Percentiles rank a stretch among this genome's conserved stretches.
Evolutionary conservation across 2,797 vertebrate genomes (phyloP).

Genomic region (Linurgus olivaceus): DNA sequence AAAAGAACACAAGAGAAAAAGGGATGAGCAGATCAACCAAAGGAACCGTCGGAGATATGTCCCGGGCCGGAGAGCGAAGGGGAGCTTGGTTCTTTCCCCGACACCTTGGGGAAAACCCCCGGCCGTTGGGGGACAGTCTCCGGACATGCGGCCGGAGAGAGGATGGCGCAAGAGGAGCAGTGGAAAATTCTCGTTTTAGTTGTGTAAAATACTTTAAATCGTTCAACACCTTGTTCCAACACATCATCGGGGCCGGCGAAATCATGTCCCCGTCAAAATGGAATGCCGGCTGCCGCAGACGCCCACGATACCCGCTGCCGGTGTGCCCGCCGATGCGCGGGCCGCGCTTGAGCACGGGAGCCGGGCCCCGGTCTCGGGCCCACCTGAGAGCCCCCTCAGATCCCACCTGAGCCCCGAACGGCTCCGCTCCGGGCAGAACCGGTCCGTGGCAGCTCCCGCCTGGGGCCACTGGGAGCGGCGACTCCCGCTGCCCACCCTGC

Average conservation of each 20-base stretch:
- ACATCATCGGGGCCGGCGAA: background rate
- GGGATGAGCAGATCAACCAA: background rate
- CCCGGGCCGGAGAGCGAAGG: background rate
- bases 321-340: background rate
- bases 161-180: background rate
- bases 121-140: too few relatives aligned
- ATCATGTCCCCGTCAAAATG: background rate
- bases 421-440: too few relatives aligned
- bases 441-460: background rate
- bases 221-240: background rate
- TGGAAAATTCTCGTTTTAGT: background rate
- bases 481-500: too few relatives aligned
- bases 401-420: background rate
- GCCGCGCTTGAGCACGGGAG: background rate
- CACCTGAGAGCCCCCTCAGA: too few relatives aligned
- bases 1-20: background rate
- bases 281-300: background rate
- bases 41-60: background rate
- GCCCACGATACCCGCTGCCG: background rate
- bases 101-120: background rate
- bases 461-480: background rate
- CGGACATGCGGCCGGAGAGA: background rate
- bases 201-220: background rate
- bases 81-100: background rate
- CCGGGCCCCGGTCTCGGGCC: too few relatives aligned